phyloP scores from a whole-genome alignment of 2,888 invertebrate genomes.

The Axea sp. region DNA sequence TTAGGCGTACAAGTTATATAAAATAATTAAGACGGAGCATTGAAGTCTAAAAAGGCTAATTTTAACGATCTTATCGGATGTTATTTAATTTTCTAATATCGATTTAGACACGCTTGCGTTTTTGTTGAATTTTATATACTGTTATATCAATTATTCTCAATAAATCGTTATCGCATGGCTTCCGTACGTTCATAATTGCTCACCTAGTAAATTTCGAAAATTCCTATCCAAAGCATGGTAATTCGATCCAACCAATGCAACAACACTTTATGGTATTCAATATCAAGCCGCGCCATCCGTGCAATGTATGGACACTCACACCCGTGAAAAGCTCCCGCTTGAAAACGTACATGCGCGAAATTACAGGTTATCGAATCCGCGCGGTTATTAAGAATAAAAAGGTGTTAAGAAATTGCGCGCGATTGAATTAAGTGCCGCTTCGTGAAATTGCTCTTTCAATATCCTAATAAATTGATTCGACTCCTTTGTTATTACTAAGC shows the following conservation, averaged over 20 bases:
- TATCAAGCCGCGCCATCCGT: constrained; percentile 17
- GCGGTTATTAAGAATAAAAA: constrained; percentile 24
- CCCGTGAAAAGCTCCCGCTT: constrained; percentile 29
- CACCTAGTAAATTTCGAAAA: constrained; percentile 20
- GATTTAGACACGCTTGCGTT: no score
- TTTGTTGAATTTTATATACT: no score
- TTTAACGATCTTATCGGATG: no score
- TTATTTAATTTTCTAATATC: no score
- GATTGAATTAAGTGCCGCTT: constrained; percentile 31
- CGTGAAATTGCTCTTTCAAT: constrained; percentile 44
- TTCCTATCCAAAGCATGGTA: constrained; percentile 17
- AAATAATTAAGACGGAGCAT: no score
- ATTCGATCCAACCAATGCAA: constrained; percentile 43
- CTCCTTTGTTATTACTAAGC: constrained; percentile 47
- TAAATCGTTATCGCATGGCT: neutral
- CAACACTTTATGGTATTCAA: constrained; percentile 55
- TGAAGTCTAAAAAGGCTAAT: no score
- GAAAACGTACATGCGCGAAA: constrained; percentile 46
- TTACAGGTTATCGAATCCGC: constrained; percentile 39
- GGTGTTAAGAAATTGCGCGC: constrained; percentile 38
- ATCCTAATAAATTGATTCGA: constrained; percentile 50
- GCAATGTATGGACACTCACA: constrained; percentile 11
- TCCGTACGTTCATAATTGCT: constrained; percentile 9
- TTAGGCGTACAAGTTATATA: no score
- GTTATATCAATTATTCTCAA: no score